Conservation (phyloP, 1,140 invertebrate species). For the Pseudomyrmex dendroicus region DNA sequence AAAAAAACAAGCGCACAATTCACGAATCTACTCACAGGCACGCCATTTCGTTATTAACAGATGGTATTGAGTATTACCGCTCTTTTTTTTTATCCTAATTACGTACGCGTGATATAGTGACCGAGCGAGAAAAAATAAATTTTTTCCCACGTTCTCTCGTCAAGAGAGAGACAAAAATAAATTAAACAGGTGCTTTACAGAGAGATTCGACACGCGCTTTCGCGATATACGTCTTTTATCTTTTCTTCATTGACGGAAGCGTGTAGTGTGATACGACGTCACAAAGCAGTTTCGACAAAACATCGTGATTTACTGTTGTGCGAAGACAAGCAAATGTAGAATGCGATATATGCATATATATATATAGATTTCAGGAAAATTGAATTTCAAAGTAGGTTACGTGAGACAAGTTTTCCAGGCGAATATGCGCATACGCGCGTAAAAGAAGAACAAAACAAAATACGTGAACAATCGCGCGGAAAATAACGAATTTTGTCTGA, state of each 20-base stretch:
- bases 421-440: slow-evolving; percentile 7
- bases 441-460: slow-evolving; percentile 41
- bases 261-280: slow-evolving; percentile 7
- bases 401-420: slow-evolving; percentile 39
- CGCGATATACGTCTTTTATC: too few species aligned
- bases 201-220: too few species aligned
- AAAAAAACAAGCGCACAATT: too few species aligned
- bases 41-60: too few species aligned
- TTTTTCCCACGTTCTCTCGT: too few species aligned
- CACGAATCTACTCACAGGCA: too few species aligned
- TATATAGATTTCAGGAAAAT: slow-evolving; percentile 42
- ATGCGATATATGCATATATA: slow-evolving; percentile 15
- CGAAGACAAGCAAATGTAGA: slow-evolving; percentile 44
- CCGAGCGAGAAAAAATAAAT: too few species aligned
- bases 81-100: too few species aligned
- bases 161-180: neutral
- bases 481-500: slow-evolving; percentile 34
- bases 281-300: slow-evolving; percentile 21
- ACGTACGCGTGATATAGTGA: too few species aligned
- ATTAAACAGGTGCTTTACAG: slow-evolving; percentile 30
- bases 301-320: slow-evolving; percentile 20
- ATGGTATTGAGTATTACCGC: too few species aligned
- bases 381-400: slow-evolving; percentile 52
- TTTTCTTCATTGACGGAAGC: neutral
- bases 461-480: neutral